Conservation (phyloP, 37 sponge, comb jelly and placozoan species). For the Amphimedon queenslandica region DNA sequence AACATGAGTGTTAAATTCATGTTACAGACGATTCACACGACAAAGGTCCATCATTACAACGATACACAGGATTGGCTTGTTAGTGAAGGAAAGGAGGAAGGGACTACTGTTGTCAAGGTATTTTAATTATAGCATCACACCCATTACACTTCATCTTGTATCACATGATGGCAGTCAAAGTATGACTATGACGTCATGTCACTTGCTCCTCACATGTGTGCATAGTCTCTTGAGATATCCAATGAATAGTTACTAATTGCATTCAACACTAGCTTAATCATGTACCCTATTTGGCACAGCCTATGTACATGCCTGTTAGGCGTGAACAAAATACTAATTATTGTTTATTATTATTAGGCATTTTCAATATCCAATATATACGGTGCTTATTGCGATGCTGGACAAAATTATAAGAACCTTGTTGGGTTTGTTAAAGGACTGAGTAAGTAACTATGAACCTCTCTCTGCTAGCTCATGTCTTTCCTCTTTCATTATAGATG, state of each 20-base stretch:
- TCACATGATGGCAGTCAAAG: too few relatives aligned
- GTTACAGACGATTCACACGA: constrained; percentile 70
- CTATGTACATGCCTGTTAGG: too few relatives aligned
- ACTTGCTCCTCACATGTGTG: too few relatives aligned
- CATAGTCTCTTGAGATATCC: too few relatives aligned
- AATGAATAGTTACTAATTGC: too few relatives aligned
- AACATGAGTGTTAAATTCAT: constrained; percentile 44
- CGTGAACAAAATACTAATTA: too few relatives aligned
- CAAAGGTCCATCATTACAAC: constrained; percentile 65
- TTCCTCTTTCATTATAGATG: background rate
- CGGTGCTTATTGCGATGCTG: constrained; percentile 79
- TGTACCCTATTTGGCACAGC: too few relatives aligned
- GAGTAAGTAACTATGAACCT: constrained; percentile 36
- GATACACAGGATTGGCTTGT: constrained; percentile 77
- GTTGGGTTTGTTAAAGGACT: constrained; percentile 84
- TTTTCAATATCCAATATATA: constrained; percentile 81
- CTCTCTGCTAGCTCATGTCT: too few relatives aligned
- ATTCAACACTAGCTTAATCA: too few relatives aligned
- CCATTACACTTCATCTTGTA: background rate
- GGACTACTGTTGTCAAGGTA: constrained; percentile 31
- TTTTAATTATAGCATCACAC: constrained; percentile 2
- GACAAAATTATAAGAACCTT: constrained; percentile 93
- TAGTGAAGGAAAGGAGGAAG: background rate
- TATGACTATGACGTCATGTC: too few relatives aligned
- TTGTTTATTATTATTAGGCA: constrained; percentile 54